Percentiles rank a stretch among this genome's conserved stretches.
Evolutionary conservation across 2,113 vertebrate species (phyloP).

Genomic region (Tursiops truncatus): DNA sequence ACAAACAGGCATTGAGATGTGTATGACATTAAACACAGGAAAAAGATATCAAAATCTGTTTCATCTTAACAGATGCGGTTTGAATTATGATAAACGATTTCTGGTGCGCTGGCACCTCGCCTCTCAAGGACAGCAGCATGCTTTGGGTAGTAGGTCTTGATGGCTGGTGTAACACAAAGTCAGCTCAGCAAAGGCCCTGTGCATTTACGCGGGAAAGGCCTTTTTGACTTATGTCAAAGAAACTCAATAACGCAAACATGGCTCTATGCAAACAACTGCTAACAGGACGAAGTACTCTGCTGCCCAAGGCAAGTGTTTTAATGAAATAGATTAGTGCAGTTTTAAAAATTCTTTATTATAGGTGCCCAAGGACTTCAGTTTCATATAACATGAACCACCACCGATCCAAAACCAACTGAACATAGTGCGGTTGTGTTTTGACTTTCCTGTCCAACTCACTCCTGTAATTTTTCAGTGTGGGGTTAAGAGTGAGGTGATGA

Average conservation of each 20-base stretch:
- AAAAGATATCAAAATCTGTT: not conserved
- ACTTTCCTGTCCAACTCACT: not conserved
- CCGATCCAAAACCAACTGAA: not conserved
- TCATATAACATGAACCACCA: not conserved
- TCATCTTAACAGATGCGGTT: not conserved
- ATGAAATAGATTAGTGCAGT: not conserved
- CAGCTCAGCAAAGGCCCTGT: constrained; percentile 9
- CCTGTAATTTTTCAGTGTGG: not conserved
- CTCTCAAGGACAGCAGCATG: not conserved
- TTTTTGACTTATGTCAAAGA: not conserved
- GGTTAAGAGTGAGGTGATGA: not conserved
- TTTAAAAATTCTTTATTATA: constrained; percentile 25
- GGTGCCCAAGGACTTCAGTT: not conserved
- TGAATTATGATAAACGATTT: not conserved
- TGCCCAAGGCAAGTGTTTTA: not conserved
- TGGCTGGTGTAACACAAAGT: not conserved
- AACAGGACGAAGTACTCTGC: not conserved
- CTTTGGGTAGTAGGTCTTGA: not conserved
- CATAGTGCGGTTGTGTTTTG: not conserved
- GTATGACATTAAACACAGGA: not conserved
- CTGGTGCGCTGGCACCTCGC: not conserved
- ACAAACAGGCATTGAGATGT: not conserved
- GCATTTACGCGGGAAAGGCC: not conserved
- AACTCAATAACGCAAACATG: not conserved
- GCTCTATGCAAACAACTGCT: not conserved